Base-by-base conservation (phyloP, 2,797 vertebrate species). In the Acanthurus lineatus region DNA sequence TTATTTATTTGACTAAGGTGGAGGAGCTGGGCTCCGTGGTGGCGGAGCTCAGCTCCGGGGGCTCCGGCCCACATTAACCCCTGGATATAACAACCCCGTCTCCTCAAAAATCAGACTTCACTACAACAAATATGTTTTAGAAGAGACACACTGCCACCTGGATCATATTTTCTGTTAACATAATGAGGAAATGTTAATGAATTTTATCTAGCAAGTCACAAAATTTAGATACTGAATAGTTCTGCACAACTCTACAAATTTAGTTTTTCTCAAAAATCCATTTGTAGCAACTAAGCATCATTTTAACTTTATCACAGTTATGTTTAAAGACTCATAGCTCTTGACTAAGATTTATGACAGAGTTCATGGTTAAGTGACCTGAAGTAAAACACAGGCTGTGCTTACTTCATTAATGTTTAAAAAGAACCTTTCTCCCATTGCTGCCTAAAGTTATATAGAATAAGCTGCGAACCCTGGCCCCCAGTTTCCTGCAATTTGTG, bases 121-220 rank as follows among this genome's bases (percentile, higher is more conserved):
- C 4, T 60, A 22, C n/a, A 81, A 48, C 25, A 69, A 77, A 71
- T 59, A 25, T 38, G 16, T 70, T 77, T 70, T 73, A 19, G 65
- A 63, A 25, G 40, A 77, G 65, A 77, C 2, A 6, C 42, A 40
- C 58, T 20, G 9, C n/a, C 5, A 40, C 25, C 71, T 69, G 28
- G 48, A 69, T 45, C 48, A 25, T 7, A 6, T 32, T 45, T 70
- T 56, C 48, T 32, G 73, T 57, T 16, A 60, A 32, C 7, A 42
- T n/a, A 73, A 71, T 56, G 61, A 52, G 17, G 49, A 77, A 73
- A 62, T 44, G 63, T 25, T 67, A 63, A 70, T 68, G 9, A 35
- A 45, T 7, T 4, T 52, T 45, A 64, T 69, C 40, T 14, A 11
- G 3, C 17, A n/a, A 28, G 35, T 22, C n/a, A 8, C 19, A 69